Evolutionary conservation across 2,888 invertebrate species (phyloP), one percentile per base, ranked within the genome.

Genomic region (Ischnus inquisitorius): DNA sequence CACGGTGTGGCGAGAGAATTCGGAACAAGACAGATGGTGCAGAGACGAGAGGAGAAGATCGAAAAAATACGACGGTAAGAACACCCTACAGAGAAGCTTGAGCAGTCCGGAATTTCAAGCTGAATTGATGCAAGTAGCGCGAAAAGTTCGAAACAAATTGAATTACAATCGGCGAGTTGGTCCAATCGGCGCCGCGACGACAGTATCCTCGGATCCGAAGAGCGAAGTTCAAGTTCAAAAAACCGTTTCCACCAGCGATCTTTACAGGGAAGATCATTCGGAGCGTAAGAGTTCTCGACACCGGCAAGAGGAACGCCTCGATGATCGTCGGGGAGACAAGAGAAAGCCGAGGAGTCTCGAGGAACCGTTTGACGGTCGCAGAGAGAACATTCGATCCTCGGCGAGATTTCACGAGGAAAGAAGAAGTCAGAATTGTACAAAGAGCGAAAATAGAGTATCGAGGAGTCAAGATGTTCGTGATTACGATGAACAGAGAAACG

Each of bases 101-200:
- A 94, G 94, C 81, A 94, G 94, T 39, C 94, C 94, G 1, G 94
- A 95, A 87, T 95, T 95, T 87, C 95, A 95, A 88, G 94, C 94
- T 5, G 95, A 95, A 89, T 90, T 95, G 79, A 90, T 92, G 84
- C 91, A 90, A 41, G 92, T 90, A 3, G 92, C 92, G 12, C 86
- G 88, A 43, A 91, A 89, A 71, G 91, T 92, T 0, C 87, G 92
- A 6, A 90, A 91, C 65, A 92, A 92, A 82, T 84, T 92, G 25
- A 88, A 90, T 22, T 88, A 87, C 80, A 84, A 86, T 69, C 69
- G 83, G n/a, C 79, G 87, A 57, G 86, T 88, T 28, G 86, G 88
- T 25, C 89, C 89, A 1, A 83, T 88, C 25, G 90, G 89, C 4
- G 89, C 88, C 43, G 82, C 87, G 4, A 83, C 83, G 25, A 65